Evolutionary conservation across 2,797 vertebrate genomes (phyloP), one percentile per base, ranked within the genome.

Genomic region (Erpetoichthys calabaricus): DNA sequence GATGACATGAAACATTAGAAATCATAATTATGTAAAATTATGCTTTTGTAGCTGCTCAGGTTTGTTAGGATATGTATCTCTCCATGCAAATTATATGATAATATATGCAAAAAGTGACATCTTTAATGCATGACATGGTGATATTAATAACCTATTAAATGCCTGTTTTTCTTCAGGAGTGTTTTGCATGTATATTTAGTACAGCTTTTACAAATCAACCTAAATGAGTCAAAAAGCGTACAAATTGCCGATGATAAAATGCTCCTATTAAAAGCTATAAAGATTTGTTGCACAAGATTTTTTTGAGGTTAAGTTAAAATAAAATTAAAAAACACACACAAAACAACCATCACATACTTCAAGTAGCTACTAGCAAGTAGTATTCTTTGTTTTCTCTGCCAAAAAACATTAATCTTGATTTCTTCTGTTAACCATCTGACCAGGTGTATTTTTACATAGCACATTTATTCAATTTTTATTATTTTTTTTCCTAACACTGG

Each of bases 51-150:
- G 55, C 62, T 56, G 45, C 59, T 63, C 55, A 58, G 69, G 56
- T 68, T 75, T 67, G 63, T 55, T 47, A 58, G 60, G 66, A 63
- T 64, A 68, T 60, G 56, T 60, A 63, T 60, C 62, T 62, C 62
- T 61, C 60, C 64, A 76, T 80, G 77, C 76, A 80, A 80, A 82
- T 79, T 49, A 51, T 55, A 82, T 82, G 80, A 70, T 64, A 82
- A 82, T 82, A 60, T 74, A 82, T 82, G 78, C 58, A 72, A 78
- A 82, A 82, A 42, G 10, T 60, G 45, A 51, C 65, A 66, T 74
- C 71, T 75, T 82, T 79, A 84, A 80, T 80, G 77, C 73, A 80
- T 76, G 78, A 75, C 73, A 74, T 68, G 73, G 73, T 73, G 73
- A 75, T 81, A 79, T 77, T 80, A 76, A 76, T 74, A 78, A 77